Evolutionary conservation across 2,888 invertebrate species (phyloP).

Genomic region (Myopa testacea): DNA sequence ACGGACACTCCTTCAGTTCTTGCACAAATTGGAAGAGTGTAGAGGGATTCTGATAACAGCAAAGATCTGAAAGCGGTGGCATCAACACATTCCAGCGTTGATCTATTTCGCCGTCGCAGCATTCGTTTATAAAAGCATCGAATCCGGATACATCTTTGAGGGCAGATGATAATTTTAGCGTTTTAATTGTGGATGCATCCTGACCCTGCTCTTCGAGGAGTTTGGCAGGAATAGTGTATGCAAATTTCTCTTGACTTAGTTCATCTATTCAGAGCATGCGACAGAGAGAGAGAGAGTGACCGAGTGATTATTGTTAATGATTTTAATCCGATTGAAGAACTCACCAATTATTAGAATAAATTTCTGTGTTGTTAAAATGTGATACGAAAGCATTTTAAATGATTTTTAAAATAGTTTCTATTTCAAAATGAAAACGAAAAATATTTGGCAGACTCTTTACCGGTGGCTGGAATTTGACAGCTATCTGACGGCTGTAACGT

Average conservation of each 20-base stretch:
- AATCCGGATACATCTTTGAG: conserved; percentile 52
- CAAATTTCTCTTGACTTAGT: conserved; percentile 61
- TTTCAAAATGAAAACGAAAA: too few species aligned
- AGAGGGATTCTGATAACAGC: conserved; percentile 56
- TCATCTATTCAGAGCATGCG: conserved; percentile 55
- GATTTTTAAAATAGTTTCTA: too few species aligned
- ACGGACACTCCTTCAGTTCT: conserved; percentile 54
- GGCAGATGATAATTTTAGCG: conserved; percentile 50
- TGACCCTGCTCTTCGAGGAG: conserved; percentile 62
- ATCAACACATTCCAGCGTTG: conserved; percentile 57
- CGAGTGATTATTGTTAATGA: too few species aligned
- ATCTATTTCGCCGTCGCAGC: conserved; percentile 42
- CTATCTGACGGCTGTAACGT: too few species aligned
- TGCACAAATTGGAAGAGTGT: conserved; percentile 60
- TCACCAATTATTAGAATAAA: conserved; percentile 65
- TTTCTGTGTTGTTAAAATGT: conserved; percentile 61
- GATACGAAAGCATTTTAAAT: conserved; percentile 61
- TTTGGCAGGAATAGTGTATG: conserved; percentile 58
- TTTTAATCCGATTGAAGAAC: conserved; percentile 9
- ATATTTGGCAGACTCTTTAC: too few species aligned
- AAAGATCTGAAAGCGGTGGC: conserved; percentile 61
- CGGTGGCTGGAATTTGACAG: too few species aligned
- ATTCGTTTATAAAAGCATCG: conserved; percentile 52
- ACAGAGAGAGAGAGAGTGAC: background rate
- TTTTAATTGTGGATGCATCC: conserved; percentile 52